Conservation (phyloP, 2,888 invertebrate species). For the Drosophila affinis region DNA sequence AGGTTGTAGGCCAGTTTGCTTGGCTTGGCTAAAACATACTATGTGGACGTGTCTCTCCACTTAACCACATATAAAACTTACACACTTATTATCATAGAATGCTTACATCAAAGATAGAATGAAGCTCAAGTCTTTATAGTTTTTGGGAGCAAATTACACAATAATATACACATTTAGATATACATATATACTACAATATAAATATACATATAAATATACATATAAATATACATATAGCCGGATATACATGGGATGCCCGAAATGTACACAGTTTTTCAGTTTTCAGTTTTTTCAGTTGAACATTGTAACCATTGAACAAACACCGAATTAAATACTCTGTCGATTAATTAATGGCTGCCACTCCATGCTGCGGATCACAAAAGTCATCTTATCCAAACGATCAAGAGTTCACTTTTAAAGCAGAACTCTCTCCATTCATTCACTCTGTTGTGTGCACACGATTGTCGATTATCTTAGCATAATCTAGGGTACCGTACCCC, state of each 20-base stretch:
- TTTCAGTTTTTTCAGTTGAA: background rate
- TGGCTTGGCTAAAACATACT: slow-evolving; percentile 41
- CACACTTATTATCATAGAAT: slow-evolving; percentile 64
- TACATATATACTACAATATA: slow-evolving; percentile 56
- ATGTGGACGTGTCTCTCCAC: slow-evolving; percentile 7
- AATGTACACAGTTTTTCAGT: slow-evolving; percentile 55
- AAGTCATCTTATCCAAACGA: slow-evolving; percentile 28
- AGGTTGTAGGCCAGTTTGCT: slow-evolving; percentile 12
- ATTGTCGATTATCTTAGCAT: slow-evolving; percentile 66
- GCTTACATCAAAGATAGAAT: slow-evolving; percentile 73
- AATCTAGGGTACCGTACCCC: slow-evolving; percentile 18
- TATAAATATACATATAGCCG: slow-evolving; percentile 32
- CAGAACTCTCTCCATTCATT: slow-evolving; percentile 36
- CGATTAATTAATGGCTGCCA: slow-evolving; percentile 9
- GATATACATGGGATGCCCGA: slow-evolving; percentile 18
- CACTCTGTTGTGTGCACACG: slow-evolving; percentile 57
- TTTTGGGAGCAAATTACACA: slow-evolving; percentile 65
- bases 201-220: slow-evolving; percentile 59
- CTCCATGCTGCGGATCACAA: slow-evolving; percentile 60
- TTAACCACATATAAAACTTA: slow-evolving; percentile 60
- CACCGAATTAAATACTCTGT: slow-evolving; percentile 20
- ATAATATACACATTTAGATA: slow-evolving; percentile 36
- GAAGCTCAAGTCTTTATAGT: slow-evolving; percentile 78
- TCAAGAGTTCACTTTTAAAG: slow-evolving; percentile 56
- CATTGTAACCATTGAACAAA: slow-evolving; percentile 20